Evolutionary conservation across 2,888 invertebrate species (phyloP), one percentile per base, ranked within the genome.

Genomic region (Scaptomyza reducta): DNA sequence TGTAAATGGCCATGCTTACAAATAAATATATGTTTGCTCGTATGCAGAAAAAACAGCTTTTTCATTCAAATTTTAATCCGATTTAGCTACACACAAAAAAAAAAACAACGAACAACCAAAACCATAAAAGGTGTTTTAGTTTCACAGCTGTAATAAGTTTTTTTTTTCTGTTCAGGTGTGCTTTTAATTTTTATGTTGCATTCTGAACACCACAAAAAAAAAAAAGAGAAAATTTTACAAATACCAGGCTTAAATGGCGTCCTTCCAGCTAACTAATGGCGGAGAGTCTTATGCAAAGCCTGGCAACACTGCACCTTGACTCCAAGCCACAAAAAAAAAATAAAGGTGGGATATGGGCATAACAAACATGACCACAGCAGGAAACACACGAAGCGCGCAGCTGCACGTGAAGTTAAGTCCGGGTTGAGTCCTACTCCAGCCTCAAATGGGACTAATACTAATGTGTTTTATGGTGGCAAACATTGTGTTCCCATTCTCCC

Each of bases 391-490:
- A 27, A 40, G 50, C 22, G 57, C 31, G 47, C 57, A 70, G 73
- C 59, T 78, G 69, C 63, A 71, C 11, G 47, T 47, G 61, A 65
- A 57, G 65, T 44, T 69, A 70, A 73, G 68, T 62, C 22, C 42
- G 38, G 38, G 14, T 0, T 7, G 38, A 11, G 9, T 9, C 9
- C 40, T 22, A 2, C 42, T 13, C 22, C 42, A 14, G 42, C 46
- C 49, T 47, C 55, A 38, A 50, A 51, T 46, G 61, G 63, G 47
- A 67, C 75, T 74, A 71, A 72, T 84, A 81, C 81, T 79, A 81
- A 85, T 81, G 76, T 79, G 65, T 78, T 72, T 69, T 66, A 69
- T 56, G 57, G 55, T 38, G 31, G 56, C 41, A 5, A 14, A 22
- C 42, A 22, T n/a, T 63, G 56, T 25, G 42, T 10, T 13, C 38